These are phyloP conservation scores for Noctuana brunneofusca DNA, from an alignment of 2,888 invertebrate species.

Conservation along the genomic window DNA sequence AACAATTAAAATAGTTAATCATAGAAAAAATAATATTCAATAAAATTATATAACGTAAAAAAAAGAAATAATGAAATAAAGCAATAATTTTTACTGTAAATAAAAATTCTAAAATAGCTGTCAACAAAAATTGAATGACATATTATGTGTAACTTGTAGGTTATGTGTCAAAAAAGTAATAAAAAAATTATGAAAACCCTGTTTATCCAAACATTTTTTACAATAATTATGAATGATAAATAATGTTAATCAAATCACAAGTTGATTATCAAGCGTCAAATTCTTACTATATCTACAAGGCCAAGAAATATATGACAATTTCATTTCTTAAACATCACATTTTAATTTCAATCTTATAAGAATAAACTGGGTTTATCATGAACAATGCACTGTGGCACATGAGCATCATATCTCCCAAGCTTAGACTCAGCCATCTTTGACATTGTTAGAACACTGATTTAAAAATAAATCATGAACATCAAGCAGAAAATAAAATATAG, in stretches of 20 bases:
- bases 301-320: slow-evolving; percentile 42
- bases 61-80: too few relatives aligned
- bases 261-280: slow-evolving; percentile 38
- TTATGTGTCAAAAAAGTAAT: slow-evolving; percentile 58
- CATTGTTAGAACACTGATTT: slow-evolving; percentile 59
- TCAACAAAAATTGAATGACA: slow-evolving; percentile 48
- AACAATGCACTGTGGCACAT: slow-evolving; percentile 24
- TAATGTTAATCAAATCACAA: slow-evolving; percentile 17
- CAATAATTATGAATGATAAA: slow-evolving; percentile 20
- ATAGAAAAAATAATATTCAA: too few relatives aligned
- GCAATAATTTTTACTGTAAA: not conserved
- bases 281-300: slow-evolving; percentile 48
- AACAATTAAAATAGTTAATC: too few relatives aligned
- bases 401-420: slow-evolving; percentile 21
- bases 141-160: slow-evolving; percentile 51
- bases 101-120: slow-evolving; percentile 36
- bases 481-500: slow-evolving; percentile 48
- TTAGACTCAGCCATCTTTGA: slow-evolving; percentile 71
- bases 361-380: slow-evolving; percentile 33
- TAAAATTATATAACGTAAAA: too few relatives aligned
- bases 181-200: slow-evolving; percentile 30
- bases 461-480: slow-evolving; percentile 67
- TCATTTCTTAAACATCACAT: slow-evolving; percentile 27
- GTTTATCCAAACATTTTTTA: not conserved
- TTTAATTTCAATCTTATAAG: slow-evolving; percentile 43